A percentile compares a stretch with the other conserved stretches of the same genome.
Conservation (phyloP, 2,797 vertebrate species). For the Falco columbarius region DNA sequence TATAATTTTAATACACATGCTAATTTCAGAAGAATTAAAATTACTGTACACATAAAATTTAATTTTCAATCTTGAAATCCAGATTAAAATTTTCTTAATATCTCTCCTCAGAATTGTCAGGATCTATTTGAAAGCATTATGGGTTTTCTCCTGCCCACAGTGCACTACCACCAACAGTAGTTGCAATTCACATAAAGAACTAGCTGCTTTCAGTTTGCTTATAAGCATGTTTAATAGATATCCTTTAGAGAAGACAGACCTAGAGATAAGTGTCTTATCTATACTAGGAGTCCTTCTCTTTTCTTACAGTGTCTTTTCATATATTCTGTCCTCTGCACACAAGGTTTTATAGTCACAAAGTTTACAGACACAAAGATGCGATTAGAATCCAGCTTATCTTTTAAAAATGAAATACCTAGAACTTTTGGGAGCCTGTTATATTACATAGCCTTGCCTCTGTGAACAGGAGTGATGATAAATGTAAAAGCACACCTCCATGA, state of each 20-base stretch:
- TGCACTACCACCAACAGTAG: neutral
- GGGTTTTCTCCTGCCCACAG: neutral
- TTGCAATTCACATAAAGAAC: neutral
- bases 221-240: neutral
- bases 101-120: neutral
- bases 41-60: neutral
- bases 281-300: neutral
- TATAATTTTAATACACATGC: neutral
- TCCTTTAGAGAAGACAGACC: neutral
- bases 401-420: neutral
- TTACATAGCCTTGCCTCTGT: neutral
- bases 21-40: neutral
- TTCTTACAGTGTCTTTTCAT: neutral
- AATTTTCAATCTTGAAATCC: neutral
- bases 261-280: neutral
- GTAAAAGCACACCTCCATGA: neutral
- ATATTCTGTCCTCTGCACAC: neutral
- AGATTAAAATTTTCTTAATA: neutral
- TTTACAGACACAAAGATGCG: neutral
- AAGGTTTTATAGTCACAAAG: neutral
- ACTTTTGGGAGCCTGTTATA: neutral
- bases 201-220: neutral
- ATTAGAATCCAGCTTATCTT: neutral
- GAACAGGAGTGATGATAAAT: neutral
- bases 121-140: neutral